These are phyloP conservation scores for Ataeniobius toweri DNA, from an alignment of 2,797 vertebrate genomes.

Conservation along the genomic window DNA sequence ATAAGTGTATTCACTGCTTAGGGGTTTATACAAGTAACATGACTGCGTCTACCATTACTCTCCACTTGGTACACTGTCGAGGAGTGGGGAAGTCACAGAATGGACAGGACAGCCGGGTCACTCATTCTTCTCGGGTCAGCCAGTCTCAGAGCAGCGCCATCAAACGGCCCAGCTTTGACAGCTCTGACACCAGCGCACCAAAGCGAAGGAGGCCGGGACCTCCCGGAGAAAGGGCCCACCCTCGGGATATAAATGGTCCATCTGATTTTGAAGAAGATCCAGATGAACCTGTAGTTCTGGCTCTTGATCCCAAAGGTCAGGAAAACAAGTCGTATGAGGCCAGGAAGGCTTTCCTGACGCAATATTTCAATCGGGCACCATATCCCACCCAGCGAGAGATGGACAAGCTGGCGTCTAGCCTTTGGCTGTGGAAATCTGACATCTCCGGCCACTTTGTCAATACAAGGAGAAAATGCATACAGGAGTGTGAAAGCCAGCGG, in stretches of 20 bases:
- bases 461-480: constrained; percentile 89
- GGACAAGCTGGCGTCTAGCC: constrained; percentile 91
- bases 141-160: constrained; percentile 82
- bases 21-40: constrained; percentile 99
- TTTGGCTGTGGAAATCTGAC: constrained; percentile 99
- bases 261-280: constrained; percentile 86
- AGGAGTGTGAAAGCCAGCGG: constrained; percentile 88
- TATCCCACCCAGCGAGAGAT: constrained; percentile 92
- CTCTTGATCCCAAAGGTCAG: constrained; percentile 93
- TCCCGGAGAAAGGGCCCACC: constrained; percentile 75
- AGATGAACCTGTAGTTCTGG: constrained; percentile 89
- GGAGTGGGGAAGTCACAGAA: constrained; percentile 96
- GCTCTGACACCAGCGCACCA: constrained; percentile 83
- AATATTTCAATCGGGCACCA: constrained; percentile 92
- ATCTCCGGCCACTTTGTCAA: constrained; percentile 95
- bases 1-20: constrained; percentile 98
- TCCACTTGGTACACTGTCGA: constrained; percentile 96
- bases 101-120: constrained; percentile 88
- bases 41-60: constrained; percentile 97
- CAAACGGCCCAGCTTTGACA: constrained; percentile 86
- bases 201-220: constrained; percentile 86
- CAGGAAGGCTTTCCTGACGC: constrained; percentile 93
- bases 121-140: constrained; percentile 81
- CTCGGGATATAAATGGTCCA: constrained; percentile 69
- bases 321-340: constrained; percentile 94